Conservation (phyloP, 2,888 invertebrate genomes). For the Rhamnusium bicolor region DNA sequence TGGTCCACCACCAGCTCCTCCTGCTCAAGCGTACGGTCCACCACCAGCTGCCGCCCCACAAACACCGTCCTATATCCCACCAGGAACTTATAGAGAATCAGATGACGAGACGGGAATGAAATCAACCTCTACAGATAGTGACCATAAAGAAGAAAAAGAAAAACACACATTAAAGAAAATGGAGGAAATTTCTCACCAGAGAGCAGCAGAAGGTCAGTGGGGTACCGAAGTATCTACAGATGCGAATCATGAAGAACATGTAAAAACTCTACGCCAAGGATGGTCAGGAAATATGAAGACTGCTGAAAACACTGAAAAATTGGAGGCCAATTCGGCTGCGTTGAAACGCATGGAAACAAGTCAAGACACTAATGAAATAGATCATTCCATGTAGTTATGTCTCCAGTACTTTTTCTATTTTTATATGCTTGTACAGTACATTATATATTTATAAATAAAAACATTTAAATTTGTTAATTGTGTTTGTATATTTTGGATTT, state of each 20-base stretch:
- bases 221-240: constrained; percentile 17
- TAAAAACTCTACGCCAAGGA: not conserved
- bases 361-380: constrained; percentile 22
- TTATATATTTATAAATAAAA: not conserved
- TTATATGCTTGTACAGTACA: not conserved
- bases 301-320: not conserved
- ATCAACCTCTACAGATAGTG: not conserved
- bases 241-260: constrained; percentile 1
- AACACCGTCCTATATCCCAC: constrained; percentile 42
- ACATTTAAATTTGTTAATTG: not conserved
- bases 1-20: constrained; percentile 29
- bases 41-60: constrained; percentile 4
- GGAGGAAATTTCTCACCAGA: constrained; percentile 56
- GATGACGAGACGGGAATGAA: constrained; percentile 42
- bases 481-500: no score
- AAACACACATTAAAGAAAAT: constrained; percentile 60
- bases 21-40: constrained; percentile 22
- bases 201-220: constrained; percentile 39
- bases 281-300: constrained; percentile 10
- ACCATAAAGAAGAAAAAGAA: constrained; percentile 49
- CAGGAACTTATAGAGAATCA: constrained; percentile 56
- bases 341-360: not conserved
- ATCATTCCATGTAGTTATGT: not conserved
- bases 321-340: not conserved
- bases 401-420: not conserved